Base-by-base conservation (phyloP, 2,888 invertebrate genomes). In the Chrysotoxum bicinctum region DNA sequence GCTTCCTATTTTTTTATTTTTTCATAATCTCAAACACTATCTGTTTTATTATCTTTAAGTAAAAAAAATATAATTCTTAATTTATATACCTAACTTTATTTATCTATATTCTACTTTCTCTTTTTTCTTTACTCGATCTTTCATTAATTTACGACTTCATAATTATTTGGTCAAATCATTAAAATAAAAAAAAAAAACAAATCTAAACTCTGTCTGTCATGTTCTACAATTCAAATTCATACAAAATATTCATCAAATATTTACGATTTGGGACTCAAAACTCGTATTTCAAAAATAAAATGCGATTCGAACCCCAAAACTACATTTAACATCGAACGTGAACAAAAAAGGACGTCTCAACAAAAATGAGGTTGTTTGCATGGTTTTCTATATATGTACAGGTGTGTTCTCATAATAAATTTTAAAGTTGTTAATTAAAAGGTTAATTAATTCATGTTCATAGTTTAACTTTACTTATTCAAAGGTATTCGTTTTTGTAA, bases 351-450 rank as follows among this genome's bases (percentile, higher is more conserved):
- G 90, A 89, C 89, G 90, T 89, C 89, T 89, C 89, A 90, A 89
- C 90, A 88, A 89, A 88, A 90, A 89, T 89, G 91, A 91, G 88
- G 88, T 90, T 88, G 91, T 90, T 90, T 92, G 92, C 92, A 90
- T 91, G 90, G 89, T 91, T 89, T 90, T 91, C 89, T 90, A 89
- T 90, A 90, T 91, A 88, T 92, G 92, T 90, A 88, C 90, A 92
- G 92, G 92, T 92, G 91, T 91, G 92, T 92, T 88, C 87, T 87
- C 50, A n/a, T 66, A 88, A 88, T 81, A 87, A 86, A 87, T 81
- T 84, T 87, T 69, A n/a, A 48, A 78, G 26, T 79, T 86, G 32
- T 73, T 62, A 10, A 23, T 48, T 43, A 35, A 54, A 48, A 56
- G 9, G 14, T 32, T 64, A 19, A 66, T n/a, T 32, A 50, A 50